Evolutionary conservation across 2,113 vertebrate genomes (phyloP), one percentile per base, ranked within the genome.

Genomic region (Phalacrocorax carbo): DNA sequence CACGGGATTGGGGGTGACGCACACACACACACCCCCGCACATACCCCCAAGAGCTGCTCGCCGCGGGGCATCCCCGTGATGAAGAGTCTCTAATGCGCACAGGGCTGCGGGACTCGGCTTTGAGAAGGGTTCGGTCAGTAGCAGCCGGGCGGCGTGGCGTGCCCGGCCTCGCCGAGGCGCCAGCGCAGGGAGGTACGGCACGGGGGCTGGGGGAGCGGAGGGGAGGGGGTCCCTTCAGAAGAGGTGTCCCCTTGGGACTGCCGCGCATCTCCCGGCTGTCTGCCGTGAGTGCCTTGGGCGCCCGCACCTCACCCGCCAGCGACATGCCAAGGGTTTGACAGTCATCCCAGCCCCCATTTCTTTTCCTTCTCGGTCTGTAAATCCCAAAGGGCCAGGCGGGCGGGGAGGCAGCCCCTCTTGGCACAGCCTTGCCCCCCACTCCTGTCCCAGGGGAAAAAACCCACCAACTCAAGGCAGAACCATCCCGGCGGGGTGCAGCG

Each of bases 1-100:
- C 97, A 93, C 94, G 80, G 94, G 94, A 82, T 87, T 79, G 96
- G 97, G 96, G 96, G 96, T 97, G 96, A 82, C 44, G 3, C 79
- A 10, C 95, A 17, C 73, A 65, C 55, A 77, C 85, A 48, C 96
- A 42, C 94, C 94, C 93, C 94, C 36, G 10, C 71, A 72, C 77
- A 85, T 64, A n/a, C 96, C 96, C 97, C 94, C 95, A 78, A 94
- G 95, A 97, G 97, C 96, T 94, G 97, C 96, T 95, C 95, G 83
- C 95, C 92, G 91, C 86, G 94, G 89, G 95, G 97, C 95, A 96
- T 96, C 96, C 97, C 96, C 94, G 96, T 94, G 94, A 93, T 66
- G 96, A 97, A 87, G 95, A 96, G 95, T 96, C 97, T 97, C 90
- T 96, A 82, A 85, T 32, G 91, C 92, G 82, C 96, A 94, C 95